Percentiles rank a stretch among this genome's conserved stretches.
Evolutionary conservation across 2,888 invertebrate genomes (phyloP).

Genomic region (Aporophyla lueneburgensis): DNA sequence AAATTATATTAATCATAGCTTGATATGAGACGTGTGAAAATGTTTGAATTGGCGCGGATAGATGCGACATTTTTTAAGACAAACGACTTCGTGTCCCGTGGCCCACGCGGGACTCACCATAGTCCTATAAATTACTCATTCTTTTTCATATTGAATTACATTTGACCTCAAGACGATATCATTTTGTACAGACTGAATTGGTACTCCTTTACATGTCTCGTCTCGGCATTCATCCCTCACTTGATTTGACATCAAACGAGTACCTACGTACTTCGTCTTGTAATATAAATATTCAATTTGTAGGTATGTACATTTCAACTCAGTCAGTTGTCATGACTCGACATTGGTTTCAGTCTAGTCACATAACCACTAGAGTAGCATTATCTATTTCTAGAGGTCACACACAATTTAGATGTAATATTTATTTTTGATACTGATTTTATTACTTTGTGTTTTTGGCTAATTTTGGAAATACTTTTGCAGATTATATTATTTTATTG

Average conservation of each 20-base stretch:
- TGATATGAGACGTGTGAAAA: neutral
- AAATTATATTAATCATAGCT: neutral
- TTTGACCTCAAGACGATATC: too few species aligned
- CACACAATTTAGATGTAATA: too few species aligned
- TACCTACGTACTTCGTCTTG: neutral
- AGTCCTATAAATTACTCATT: neutral
- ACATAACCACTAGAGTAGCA: neutral
- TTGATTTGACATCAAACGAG: slow-evolving; percentile 18
- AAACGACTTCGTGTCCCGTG: neutral
- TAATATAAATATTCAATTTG: slow-evolving; percentile 6
- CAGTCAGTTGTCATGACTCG: neutral
- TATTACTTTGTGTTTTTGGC: too few species aligned
- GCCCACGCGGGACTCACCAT: too few species aligned
- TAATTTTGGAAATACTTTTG: too few species aligned
- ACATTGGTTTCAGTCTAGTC: neutral
- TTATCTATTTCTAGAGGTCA: too few species aligned
- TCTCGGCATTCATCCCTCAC: neutral
- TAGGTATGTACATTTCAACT: neutral
- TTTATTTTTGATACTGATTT: too few species aligned
- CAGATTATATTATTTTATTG: too few species aligned
- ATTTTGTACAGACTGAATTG: neutral
- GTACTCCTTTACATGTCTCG: neutral
- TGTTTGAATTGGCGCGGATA: neutral
- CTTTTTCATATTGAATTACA: neutral
- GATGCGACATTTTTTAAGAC: neutral